Evolutionary conservation across 2,113 vertebrate genomes (phyloP), one percentile per base, ranked within the genome.

Genomic region (Danio rerio): DNA sequence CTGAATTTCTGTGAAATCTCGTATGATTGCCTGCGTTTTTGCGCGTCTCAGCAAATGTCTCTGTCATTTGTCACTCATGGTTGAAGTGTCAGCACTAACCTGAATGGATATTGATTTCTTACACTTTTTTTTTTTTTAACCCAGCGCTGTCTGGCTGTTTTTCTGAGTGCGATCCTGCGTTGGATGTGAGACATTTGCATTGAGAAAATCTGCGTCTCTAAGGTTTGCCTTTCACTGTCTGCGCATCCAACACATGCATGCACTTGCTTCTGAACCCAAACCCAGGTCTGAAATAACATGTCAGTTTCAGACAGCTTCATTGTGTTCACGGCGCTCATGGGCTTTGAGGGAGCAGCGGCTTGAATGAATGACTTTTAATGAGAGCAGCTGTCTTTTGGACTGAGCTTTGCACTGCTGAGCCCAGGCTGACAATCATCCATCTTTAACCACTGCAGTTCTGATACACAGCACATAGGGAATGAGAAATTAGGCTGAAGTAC

Each of bases 101-200:
- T 86, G 78, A 81, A 82, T 83, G 78, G 63, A 40, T 89, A 90
- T 90, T 83, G 87, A 91, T 90, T 89, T 40, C 73, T 76, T 18
- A 9, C 66, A 90, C 78, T 69, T 88, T 75, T 87, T 74, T 88
- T 75, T 87, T 74, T 81, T 9, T 21, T 31, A 3, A 31, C 20
- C 69, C 77, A 62, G 62, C 75, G 21, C 65, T 18, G 81, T 42
- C 81, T 53, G 70, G 71, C 68, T 63, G 68, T 21, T 16, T 75
- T 40, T 71, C n/a, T 18, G 40, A 7, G 18, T 20, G 50, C 71
- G 61, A 59, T 55, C 56, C 21, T 62, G 52, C 50, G 31, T 31
- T 7, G n/a, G 52, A 79, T 69, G 16, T 63, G 53, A 59, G 66
- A 21, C 65, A 72, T 52, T 75, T 69, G 79, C 47, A 70, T 58